These are phyloP conservation scores for Peromyscus polionotus DNA, from an alignment of 2,113 vertebrate genomes.

Conservation along the genomic window DNA sequence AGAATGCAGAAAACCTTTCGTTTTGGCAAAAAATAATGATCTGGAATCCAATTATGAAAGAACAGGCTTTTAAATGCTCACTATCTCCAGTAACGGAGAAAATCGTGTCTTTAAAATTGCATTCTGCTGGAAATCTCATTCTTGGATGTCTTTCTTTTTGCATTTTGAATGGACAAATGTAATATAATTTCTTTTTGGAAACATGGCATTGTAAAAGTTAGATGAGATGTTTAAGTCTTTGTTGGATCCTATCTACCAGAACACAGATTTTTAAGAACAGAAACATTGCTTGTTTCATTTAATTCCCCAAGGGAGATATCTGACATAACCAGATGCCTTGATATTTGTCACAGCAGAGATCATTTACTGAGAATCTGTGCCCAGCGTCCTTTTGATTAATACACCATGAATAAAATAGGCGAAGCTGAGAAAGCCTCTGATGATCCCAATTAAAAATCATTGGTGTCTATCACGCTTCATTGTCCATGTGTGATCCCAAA, in stretches of 20 bases:
- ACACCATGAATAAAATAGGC: conserved; percentile 53
- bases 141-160: conserved; percentile 82
- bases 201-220: conserved; percentile 79
- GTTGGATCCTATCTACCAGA: conserved; percentile 70
- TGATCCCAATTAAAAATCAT: conserved; percentile 24
- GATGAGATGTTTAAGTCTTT: conserved; percentile 77
- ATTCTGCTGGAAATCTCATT: conserved; percentile 80
- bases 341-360: conserved; percentile 55
- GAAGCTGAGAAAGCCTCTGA: conserved; percentile 46
- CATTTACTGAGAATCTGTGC: conserved; percentile 45
- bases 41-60: conserved; percentile 85
- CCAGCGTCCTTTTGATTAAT: conserved; percentile 63
- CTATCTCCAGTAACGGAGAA: conserved; percentile 79
- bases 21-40: conserved; percentile 86
- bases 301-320: conserved; percentile 66
- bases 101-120: conserved; percentile 74
- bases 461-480: conserved; percentile 4
- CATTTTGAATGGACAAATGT: conserved; percentile 82
- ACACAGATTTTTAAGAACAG: conserved; percentile 77
- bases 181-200: conserved; percentile 83
- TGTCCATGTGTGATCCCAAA: background rate
- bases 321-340: conserved; percentile 69
- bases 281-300: conserved; percentile 73
- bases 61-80: conserved; percentile 81
- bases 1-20: conserved; percentile 86